These are phyloP conservation scores for Drepanosiphum platanoidis DNA, from an alignment of 2,888 invertebrate species.

Conservation along the genomic window DNA sequence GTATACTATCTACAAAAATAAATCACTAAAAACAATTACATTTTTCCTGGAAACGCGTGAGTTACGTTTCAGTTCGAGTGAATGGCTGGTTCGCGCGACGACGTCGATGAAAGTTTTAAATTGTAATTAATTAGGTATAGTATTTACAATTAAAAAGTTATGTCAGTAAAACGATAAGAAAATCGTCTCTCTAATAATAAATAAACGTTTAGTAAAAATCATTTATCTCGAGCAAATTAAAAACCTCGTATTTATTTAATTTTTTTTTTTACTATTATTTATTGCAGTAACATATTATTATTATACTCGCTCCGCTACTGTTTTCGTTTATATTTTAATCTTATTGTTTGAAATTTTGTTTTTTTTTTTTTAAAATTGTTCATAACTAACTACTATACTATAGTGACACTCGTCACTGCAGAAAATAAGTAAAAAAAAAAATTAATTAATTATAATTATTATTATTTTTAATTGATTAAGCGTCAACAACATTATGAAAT, in stretches of 20 bases:
- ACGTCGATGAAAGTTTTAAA: neutral
- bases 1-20: neutral
- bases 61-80: neutral
- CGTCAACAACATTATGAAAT: neutral
- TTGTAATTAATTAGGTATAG: neutral
- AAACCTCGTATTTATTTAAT: too few species aligned
- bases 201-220: neutral
- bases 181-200: neutral
- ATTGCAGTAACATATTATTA: neutral
- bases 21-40: neutral
- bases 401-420: neutral
- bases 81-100: neutral
- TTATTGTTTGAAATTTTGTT: neutral
- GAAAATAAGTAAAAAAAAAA: neutral
- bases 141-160: neutral
- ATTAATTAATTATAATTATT: conserved; percentile 8
- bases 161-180: neutral
- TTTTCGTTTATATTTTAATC: neutral
- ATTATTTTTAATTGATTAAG: conserved; percentile 10
- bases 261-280: too few species aligned
- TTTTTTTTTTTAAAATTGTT: conserved; percentile 7
- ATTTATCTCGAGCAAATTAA: neutral
- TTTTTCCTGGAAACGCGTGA: neutral
- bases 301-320: neutral
- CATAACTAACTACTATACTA: neutral